phyloP scores from a whole-genome alignment of 2,888 invertebrate species.

The Strigamia transsilvanica region DNA sequence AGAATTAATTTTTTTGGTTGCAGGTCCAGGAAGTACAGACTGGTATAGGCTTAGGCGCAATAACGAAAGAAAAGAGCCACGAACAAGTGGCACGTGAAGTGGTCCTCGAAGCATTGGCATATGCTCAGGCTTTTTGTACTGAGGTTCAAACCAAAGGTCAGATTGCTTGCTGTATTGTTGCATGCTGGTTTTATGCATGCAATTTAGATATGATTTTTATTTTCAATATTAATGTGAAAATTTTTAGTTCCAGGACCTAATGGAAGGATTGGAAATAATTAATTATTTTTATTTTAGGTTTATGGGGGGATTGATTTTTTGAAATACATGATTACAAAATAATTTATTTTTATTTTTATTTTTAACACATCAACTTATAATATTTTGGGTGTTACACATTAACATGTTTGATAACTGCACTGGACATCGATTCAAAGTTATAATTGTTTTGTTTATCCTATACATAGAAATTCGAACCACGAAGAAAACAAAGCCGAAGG shows the following conservation, averaged over 20 bases:
- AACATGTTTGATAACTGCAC: background rate
- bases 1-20: background rate
- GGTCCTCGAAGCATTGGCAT: constrained; percentile 36
- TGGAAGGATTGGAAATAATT: constrained; percentile 27
- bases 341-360: no score
- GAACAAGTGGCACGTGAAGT: constrained; percentile 51
- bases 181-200: background rate
- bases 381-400: background rate
- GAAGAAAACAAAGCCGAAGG: constrained; percentile 44
- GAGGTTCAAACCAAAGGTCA: constrained; percentile 54
- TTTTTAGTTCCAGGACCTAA: constrained; percentile 12
- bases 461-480: constrained; percentile 46
- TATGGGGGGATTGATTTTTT: no score
- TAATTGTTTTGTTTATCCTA: constrained; percentile 7
- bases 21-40: constrained; percentile 39
- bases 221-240: background rate
- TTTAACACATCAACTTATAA: no score
- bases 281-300: background rate
- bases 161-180: background rate
- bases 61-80: background rate
- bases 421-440: background rate
- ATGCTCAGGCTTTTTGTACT: constrained; percentile 51
- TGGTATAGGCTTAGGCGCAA: constrained; percentile 50
- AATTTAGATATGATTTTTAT: background rate
- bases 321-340: background rate